These are phyloP conservation scores for Xiphorhynchus elegans DNA, from an alignment of 2,113 vertebrate species.

Conservation along the genomic window DNA sequence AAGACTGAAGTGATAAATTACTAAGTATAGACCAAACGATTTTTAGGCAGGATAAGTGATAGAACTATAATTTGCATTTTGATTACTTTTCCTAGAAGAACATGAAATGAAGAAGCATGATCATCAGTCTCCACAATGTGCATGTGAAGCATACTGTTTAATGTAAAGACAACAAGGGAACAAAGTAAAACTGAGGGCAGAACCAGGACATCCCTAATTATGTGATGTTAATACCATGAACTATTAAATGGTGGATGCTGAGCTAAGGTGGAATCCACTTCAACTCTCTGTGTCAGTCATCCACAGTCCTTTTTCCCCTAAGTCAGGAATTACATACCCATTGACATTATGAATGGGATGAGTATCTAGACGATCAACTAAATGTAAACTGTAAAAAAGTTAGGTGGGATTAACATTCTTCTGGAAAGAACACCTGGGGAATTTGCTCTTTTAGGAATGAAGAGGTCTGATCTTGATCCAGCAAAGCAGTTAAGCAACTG, in stretches of 20 bases:
- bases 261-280: not conserved
- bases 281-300: not conserved
- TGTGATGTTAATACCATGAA: rapidly evolving
- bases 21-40: constrained; percentile 17
- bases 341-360: not conserved
- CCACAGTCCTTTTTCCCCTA: not conserved
- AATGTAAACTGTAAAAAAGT: not conserved
- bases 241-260: not conserved
- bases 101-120: not conserved
- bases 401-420: not conserved
- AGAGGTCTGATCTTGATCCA: not conserved
- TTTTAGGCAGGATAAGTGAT: constrained; percentile 39
- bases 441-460: not conserved
- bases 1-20: constrained; percentile 21
- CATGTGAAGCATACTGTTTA: not conserved
- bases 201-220: not conserved
- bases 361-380: not conserved
- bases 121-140: not conserved
- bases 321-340: not conserved
- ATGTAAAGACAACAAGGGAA: not conserved
- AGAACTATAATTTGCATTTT: constrained; percentile 48
- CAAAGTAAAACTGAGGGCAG: not conserved
- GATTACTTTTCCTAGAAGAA: constrained; percentile 53
- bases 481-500: not conserved
- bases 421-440: not conserved